Conservation (phyloP, 1,140 invertebrate species). For the Drosophila kohkoa region DNA sequence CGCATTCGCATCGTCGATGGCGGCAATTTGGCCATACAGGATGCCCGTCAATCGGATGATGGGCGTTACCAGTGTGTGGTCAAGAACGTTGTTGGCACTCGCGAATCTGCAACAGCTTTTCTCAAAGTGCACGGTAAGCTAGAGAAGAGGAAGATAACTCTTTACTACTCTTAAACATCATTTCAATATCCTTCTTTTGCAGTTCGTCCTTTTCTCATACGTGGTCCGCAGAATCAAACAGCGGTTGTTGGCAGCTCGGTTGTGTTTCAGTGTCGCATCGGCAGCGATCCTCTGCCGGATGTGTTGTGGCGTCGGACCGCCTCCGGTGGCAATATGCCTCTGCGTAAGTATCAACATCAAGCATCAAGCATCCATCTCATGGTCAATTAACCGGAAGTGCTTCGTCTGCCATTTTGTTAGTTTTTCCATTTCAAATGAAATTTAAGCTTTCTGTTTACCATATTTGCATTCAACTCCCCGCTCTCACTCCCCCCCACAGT, state of each 20-base stretch:
- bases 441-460: conserved; percentile 71
- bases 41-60: conserved; percentile 91
- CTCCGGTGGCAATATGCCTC: conserved; percentile 89
- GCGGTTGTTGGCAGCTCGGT: conserved; percentile 90
- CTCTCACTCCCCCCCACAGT: too few species aligned
- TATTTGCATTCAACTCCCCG: conserved; percentile 21
- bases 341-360: conserved; percentile 85
- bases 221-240: conserved; percentile 91
- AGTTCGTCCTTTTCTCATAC: conserved; percentile 93
- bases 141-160: too few species aligned
- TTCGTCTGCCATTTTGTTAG: conserved; percentile 54
- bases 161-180: too few species aligned
- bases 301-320: conserved; percentile 90
- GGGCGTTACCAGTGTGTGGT: conserved; percentile 94
- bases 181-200: conserved; percentile 40
- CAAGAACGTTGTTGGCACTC: conserved; percentile 92
- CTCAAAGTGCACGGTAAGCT: conserved; percentile 92
- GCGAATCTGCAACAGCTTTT: conserved; percentile 90
- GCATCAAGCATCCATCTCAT: neutral
- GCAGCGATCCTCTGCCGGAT: conserved; percentile 91
- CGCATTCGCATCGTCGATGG: conserved; percentile 91
- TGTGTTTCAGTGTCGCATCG: conserved; percentile 92
- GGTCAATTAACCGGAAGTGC: conserved; percentile 78
- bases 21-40: conserved; percentile 93
- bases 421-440: conserved; percentile 71